phyloP scores from a whole-genome alignment of 2,888 invertebrate species.

The Cataglyphis livida region DNA sequence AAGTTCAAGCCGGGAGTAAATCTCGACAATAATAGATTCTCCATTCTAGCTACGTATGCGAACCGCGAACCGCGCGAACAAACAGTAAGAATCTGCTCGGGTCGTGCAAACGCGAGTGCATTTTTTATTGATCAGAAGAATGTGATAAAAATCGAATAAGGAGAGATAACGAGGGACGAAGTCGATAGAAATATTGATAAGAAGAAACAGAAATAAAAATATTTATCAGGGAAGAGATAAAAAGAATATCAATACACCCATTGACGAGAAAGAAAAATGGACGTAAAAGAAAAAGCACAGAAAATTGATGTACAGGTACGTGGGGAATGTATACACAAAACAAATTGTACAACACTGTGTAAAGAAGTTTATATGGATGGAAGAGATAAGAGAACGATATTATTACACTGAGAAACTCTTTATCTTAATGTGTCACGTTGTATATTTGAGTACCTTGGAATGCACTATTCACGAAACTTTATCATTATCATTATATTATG shows the following conservation, averaged over 20 bases:
- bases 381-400: constrained; percentile 9
- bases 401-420: constrained; percentile 27
- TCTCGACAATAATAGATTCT: constrained; percentile 61
- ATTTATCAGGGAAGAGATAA: not conserved
- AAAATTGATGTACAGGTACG: not conserved
- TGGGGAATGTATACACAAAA: constrained; percentile 6
- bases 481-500: constrained; percentile 2
- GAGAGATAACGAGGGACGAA: not conserved
- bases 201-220: not conserved
- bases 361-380: constrained; percentile 8
- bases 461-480: not conserved
- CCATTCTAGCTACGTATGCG: constrained; percentile 41
- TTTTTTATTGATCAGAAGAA: constrained; percentile 13
- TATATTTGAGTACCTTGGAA: constrained; percentile 55
- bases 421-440: constrained; percentile 59
- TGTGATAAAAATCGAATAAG: not conserved
- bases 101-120: not conserved
- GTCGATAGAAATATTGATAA: not conserved
- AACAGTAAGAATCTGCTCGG: constrained; percentile 21
- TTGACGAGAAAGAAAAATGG: constrained; percentile 22
- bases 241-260: constrained; percentile 19
- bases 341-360: not conserved
- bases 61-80: constrained; percentile 22
- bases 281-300: constrained; percentile 2
- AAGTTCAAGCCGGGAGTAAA: constrained; percentile 64